Evolutionary conservation across 2,888 invertebrate species (phyloP), one percentile per base, ranked within the genome.

Genomic region (Agonopterix heracliana): DNA sequence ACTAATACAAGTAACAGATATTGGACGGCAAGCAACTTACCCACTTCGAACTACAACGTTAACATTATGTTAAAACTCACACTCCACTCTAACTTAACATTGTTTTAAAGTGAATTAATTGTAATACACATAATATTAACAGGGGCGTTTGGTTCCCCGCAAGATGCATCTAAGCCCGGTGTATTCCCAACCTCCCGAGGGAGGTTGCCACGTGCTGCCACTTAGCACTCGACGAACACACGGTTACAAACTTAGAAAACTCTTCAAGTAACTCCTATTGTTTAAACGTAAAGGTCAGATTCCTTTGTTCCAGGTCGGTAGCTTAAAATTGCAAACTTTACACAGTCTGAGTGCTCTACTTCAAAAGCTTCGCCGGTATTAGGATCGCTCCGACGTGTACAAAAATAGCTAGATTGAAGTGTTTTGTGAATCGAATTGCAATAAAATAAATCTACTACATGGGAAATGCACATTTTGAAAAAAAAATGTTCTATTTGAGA

Each of bases 321-420:
- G 68, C 71, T 46, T 75, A 75, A 77, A 72, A 76, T 78, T 76
- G 78, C 69, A 71, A 61, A 71, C 66, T 71, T 73, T 71, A 73
- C 71, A 74, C 69, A 71, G 75, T 76, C 77, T 78, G 75, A 81
- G 75, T 81, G 80, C 74, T 71, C 73, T 74, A 72, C 79, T 83
- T 75, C 77, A 77, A 73, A 77, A 78, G 80, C 79, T 79, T 78
- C 74, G 74, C 70, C 67, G 68, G 79, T 77, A 80, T 81, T 80
- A 80, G 78, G 81, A 83, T 75, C 80, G 79, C 75, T 73, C 74
- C 76, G 78, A 81, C 76, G 75, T 82, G 78, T 78, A 78, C 78
- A 78, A 81, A 83, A 84, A 83, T 83, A 82, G 78, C 66, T 61
- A 26, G 26, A 26, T 73, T 74, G 74, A 78, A 78, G 76, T 76